A percentile compares a stretch with the other conserved stretches of the same genome.
These are phyloP conservation scores for Ectemnius continuus DNA, from an alignment of 2,888 invertebrate species.

Conservation along the genomic window DNA sequence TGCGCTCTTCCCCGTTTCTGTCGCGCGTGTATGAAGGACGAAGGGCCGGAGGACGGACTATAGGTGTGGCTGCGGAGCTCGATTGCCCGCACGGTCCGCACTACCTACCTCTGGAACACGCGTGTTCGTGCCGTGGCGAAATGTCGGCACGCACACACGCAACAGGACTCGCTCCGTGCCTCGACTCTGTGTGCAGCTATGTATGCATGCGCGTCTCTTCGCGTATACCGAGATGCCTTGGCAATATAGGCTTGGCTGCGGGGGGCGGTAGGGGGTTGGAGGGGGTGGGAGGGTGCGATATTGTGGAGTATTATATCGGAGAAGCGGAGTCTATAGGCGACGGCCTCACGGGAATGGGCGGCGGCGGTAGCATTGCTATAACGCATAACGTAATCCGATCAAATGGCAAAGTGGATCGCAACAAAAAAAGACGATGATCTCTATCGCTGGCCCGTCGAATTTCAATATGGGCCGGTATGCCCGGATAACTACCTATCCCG, in stretches of 20 bases:
- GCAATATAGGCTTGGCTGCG: conserved; percentile 21
- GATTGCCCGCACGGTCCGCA: neutral
- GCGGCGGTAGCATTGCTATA: too few relatives aligned
- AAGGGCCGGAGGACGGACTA: neutral
- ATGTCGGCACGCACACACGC: neutral
- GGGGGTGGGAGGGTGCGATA: conserved; percentile 32
- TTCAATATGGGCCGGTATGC: conserved; percentile 67
- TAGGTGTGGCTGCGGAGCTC: neutral
- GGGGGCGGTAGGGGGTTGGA: conserved; percentile 1
- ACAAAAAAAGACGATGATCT: conserved; percentile 67
- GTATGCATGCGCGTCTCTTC: neutral
- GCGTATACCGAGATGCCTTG: conserved; percentile 18
- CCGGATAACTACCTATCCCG: conserved; percentile 63
- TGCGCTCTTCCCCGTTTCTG: conserved; percentile 13
- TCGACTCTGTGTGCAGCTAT: neutral
- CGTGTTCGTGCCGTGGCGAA: neutral
- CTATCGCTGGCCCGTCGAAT: conserved; percentile 69
- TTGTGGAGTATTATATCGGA: conserved; percentile 56
- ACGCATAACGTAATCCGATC: conserved; percentile 72
- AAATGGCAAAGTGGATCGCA: conserved; percentile 74
- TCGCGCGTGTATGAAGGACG: neutral
- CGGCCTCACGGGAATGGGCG: conserved; percentile 33
- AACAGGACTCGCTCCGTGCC: too few relatives aligned
- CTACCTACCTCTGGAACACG: neutral
- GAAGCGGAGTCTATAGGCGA: conserved; percentile 57